Evolutionary conservation across 2,113 vertebrate species (phyloP), one percentile per base, ranked within the genome.

Genomic region (Irena cyanogastra): DNA sequence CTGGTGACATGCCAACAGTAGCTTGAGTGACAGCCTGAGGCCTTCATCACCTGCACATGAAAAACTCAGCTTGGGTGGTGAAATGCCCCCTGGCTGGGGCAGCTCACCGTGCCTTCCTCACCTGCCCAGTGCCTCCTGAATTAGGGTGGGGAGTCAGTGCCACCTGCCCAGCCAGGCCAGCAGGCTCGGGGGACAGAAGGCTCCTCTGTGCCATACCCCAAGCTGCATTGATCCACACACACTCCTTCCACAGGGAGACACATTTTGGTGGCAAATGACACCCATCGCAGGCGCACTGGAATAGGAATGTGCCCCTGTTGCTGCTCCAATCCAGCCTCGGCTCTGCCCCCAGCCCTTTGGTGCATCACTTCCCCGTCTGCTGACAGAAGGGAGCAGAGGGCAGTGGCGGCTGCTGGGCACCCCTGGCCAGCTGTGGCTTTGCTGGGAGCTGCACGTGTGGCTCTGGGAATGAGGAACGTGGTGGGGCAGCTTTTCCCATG

Each of bases 391-490:
- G 33, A 35, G 44, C 52, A 11, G 50, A 9, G 23, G 3, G 4
- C 45, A 23, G 53, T 1, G 0, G 27, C 0, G 0, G 78, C 53
- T 50, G 52, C 44, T 1, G 1, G 61, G 30, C 0, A 1, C 47
- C 80, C 42, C 74, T 1, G 1, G 31, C 28, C 2, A 0, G 22
- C 64, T 82, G 66, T 6, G 39, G 53, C 78, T 74, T 63, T 93
- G 59, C 68, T 45, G 56, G 76, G 52, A 76, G 18, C 42, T 1
- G 2, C 76, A 30, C 3, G 1, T 24, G 77, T 47, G 72, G 68
- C 60, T 89, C 81, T 35, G 52, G 52, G 54, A 19, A 18, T 21
- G 31, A 77, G 41, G 83, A 71, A 56, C 2, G 2, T 15, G 47
- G 47, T 47, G 59, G 45, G 45, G 79, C 0, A 0, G 56, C 37